These are phyloP conservation scores for Notolabrus celidotus DNA, from an alignment of 2,797 vertebrate genomes.

Conservation along the genomic window DNA sequence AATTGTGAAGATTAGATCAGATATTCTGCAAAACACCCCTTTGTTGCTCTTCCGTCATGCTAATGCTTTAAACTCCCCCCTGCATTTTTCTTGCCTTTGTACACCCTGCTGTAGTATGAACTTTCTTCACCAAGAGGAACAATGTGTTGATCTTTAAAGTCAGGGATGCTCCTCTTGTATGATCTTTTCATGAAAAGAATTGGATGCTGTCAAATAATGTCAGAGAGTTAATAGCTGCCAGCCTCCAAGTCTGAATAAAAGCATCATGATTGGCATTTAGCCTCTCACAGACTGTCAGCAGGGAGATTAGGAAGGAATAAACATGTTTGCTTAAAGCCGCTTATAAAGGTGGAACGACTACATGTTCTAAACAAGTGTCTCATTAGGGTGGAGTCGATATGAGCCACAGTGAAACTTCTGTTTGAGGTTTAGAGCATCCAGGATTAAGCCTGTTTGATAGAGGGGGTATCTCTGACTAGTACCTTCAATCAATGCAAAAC, in stretches of 20 bases:
- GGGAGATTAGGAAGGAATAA: constrained; percentile 41
- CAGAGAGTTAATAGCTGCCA: constrained; percentile 21
- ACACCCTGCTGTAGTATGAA: background rate
- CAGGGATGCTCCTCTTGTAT: background rate
- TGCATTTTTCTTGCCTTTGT: background rate
- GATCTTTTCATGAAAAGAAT: constrained; percentile 11
- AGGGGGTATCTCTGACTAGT: background rate
- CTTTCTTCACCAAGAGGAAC: background rate
- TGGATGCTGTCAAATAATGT: constrained; percentile 26
- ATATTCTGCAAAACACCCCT: background rate
- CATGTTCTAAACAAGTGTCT: constrained; percentile 26
- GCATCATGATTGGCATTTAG: constrained; percentile 26
- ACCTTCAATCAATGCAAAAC: too few species aligned
- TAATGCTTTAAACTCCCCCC: background rate
- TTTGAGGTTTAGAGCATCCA: constrained; percentile 9
- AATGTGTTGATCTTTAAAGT: background rate
- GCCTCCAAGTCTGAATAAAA: constrained; percentile 8
- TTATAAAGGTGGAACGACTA: constrained; percentile 25
- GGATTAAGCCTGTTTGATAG: background rate
- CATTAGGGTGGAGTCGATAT: constrained; percentile 32
- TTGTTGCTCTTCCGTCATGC: too few species aligned
- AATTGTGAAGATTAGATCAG: background rate
- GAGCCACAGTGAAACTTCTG: constrained; percentile 1
- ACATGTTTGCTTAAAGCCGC: constrained; percentile 40
- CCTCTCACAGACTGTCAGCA: constrained; percentile 18